Evolutionary conservation across 2,888 invertebrate genomes (phyloP), one percentile per base, ranked within the genome.

Genomic region (Scaptomyza reducta): DNA sequence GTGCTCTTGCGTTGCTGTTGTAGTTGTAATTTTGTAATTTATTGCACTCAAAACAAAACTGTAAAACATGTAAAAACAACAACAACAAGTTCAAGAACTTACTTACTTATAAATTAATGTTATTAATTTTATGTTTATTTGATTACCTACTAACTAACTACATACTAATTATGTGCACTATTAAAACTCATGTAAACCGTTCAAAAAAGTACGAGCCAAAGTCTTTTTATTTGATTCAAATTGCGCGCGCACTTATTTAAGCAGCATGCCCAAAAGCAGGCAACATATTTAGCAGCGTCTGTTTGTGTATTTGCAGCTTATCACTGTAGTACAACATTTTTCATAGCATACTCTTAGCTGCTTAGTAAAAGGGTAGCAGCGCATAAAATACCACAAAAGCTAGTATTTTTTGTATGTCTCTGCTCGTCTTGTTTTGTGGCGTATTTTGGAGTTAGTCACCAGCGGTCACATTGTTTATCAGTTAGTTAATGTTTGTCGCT

Each of bases 131-230:
- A 77, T 59, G 65, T 74, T 65, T 65, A 73, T 63, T 72, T 58
- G 75, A 75, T 67, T 68, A 84, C 50, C 66, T 73, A 77, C 75
- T 80, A 84, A 84, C 27, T 80, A 78, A 81, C 66, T 65, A 77
- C 51, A 33, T 75, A 74, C 74, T 75, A 67, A 75, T 75, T 51
- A 67, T 75, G 62, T 63, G 68, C 71, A 71, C 68, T 75, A 74
- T 75, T 75, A 70, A 74, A 31, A 74, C 70, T 74, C 61, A 67
- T 74, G 61, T 74, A 74, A 73, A 74, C 45, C 65, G 73, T 74
- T 70, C 46, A 57, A 74, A 74, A 45, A 74, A 61, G 33, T 33
- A 44, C 47, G 49, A 16, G 7, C 18, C 0, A 33, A 49, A 22
- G 14, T 10, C 31, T 16, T 25, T 3, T 22, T 25, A 25, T 31